A percentile compares a stretch with the other conserved stretches of the same genome.
These are phyloP conservation scores for Poecilia wingei DNA, from an alignment of 2,797 vertebrate genomes.

Conservation along the genomic window DNA sequence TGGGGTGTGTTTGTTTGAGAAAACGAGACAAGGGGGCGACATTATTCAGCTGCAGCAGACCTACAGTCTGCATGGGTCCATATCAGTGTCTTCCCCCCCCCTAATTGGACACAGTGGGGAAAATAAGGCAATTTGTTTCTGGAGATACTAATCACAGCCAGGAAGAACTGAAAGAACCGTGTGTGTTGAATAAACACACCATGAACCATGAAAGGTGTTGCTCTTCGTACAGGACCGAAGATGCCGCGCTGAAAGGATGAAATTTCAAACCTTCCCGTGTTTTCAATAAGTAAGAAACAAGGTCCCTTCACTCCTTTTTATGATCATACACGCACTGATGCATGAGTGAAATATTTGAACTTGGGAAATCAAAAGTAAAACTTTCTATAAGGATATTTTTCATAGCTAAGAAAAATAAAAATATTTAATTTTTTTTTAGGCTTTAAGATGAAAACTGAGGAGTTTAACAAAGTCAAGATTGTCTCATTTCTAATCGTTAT, in stretches of 20 bases:
- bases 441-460: not conserved
- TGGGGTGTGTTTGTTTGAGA: constrained; percentile 46
- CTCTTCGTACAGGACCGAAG: constrained; percentile 24
- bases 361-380: not conserved
- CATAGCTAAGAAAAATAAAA: not conserved
- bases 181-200: constrained; percentile 39
- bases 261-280: constrained; percentile 15
- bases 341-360: constrained; percentile 1
- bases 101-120: constrained; percentile 32
- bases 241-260: constrained; percentile 26
- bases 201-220: constrained; percentile 32
- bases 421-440: not conserved
- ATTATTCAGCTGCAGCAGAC: constrained; percentile 73
- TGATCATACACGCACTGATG: not conserved
- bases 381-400: not conserved
- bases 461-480: not conserved
- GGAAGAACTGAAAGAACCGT: constrained; percentile 29
- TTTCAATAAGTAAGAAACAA: constrained; percentile 14
- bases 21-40: constrained; percentile 63
- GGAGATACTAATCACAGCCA: constrained; percentile 55
- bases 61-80: constrained; percentile 62
- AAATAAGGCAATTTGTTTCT: constrained; percentile 67
- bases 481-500: not conserved
- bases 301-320: constrained; percentile 4
- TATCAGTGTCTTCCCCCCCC: constrained; percentile 56